These are phyloP conservation scores for Polydesmus complanatus DNA, from an alignment of 2,888 invertebrate species.

Conservation along the genomic window DNA sequence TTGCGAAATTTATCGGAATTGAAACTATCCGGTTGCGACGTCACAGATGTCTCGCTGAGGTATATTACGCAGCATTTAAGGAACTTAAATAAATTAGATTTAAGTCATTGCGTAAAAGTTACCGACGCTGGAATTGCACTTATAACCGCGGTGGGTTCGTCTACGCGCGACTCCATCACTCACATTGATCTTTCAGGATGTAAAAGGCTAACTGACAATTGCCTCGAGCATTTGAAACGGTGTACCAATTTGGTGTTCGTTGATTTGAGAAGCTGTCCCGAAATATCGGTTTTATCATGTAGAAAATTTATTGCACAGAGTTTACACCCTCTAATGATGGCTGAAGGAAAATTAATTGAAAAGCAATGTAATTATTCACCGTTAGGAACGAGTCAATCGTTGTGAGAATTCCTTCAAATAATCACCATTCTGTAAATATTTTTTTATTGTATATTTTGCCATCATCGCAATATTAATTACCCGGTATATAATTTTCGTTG, in stretches of 20 bases:
- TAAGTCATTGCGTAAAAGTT: conserved; percentile 72
- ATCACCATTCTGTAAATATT: too few species aligned
- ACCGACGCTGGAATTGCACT: conserved; percentile 84
- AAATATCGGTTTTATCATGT: conserved; percentile 23
- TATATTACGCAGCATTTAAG: conserved; percentile 29
- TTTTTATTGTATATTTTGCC: too few species aligned
- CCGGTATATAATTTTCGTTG: too few species aligned
- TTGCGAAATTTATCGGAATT: conserved; percentile 61
- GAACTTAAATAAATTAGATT: conserved; percentile 53
- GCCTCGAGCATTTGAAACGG: conserved; percentile 51
- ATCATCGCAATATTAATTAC: too few species aligned
- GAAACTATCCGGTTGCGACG: conserved; percentile 70
- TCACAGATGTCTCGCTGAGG: conserved; percentile 70
- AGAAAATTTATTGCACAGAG: conserved; percentile 22
- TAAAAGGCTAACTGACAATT: conserved; percentile 62
- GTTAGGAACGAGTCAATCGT: neutral
- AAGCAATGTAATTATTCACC: conserved; percentile 10
- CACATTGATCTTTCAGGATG: conserved; percentile 69
- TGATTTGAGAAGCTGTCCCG: conserved; percentile 24
- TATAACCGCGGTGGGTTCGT: conserved; percentile 58
- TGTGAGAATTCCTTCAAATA: neutral
- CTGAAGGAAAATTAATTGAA: conserved; percentile 22
- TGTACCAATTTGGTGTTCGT: conserved; percentile 24
- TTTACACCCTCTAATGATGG: conserved; percentile 20
- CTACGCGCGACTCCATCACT: conserved; percentile 45